These are phyloP conservation scores for Chymomyza costata DNA, from an alignment of 1,140 invertebrate species.

Conservation along the genomic window DNA sequence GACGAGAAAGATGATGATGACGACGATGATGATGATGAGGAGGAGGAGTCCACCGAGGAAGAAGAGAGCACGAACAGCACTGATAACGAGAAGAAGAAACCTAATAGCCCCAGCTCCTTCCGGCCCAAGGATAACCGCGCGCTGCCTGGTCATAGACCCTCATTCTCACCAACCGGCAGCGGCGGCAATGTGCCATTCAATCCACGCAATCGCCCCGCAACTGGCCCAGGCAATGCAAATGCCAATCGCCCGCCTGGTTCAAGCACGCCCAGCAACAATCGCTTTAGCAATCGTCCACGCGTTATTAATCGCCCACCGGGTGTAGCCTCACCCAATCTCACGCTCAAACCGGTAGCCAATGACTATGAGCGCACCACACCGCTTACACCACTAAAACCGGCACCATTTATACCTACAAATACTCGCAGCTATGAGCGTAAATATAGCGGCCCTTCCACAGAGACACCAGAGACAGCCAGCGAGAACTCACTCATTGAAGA, in stretches of 20 bases:
- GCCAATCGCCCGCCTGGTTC: slow-evolving; percentile 19
- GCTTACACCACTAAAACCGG: slow-evolving; percentile 55
- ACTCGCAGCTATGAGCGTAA: slow-evolving; percentile 70
- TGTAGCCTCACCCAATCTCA: slow-evolving; percentile 49
- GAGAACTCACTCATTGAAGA: slow-evolving; percentile 73
- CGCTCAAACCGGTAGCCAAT: slow-evolving; percentile 53
- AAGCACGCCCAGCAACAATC: slow-evolving; percentile 13
- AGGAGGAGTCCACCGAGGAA: slow-evolving; percentile 33
- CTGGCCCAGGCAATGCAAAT: background rate
- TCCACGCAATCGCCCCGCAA: slow-evolving; percentile 27
- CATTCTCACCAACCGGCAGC: slow-evolving; percentile 22
- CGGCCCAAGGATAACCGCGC: slow-evolving; percentile 57
- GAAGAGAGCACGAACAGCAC: too few species aligned
- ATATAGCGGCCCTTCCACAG: slow-evolving; percentile 61
- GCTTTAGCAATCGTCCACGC: slow-evolving; percentile 57
- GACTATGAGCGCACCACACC: slow-evolving; percentile 63
- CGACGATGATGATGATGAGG: slow-evolving; percentile 29
- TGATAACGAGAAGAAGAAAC: slow-evolving; percentile 9
- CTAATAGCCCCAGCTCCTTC: slow-evolving; percentile 19
- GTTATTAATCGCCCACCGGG: slow-evolving; percentile 61
- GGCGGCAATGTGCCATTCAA: slow-evolving; percentile 54
- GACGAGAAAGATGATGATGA: slow-evolving; percentile 17
- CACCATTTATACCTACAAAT: slow-evolving; percentile 61
- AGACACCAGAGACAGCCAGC: slow-evolving; percentile 33
- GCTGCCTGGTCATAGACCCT: slow-evolving; percentile 49